Evolutionary conservation across 2,113 vertebrate genomes (phyloP).

Genomic region (Ceyx margarethae): DNA sequence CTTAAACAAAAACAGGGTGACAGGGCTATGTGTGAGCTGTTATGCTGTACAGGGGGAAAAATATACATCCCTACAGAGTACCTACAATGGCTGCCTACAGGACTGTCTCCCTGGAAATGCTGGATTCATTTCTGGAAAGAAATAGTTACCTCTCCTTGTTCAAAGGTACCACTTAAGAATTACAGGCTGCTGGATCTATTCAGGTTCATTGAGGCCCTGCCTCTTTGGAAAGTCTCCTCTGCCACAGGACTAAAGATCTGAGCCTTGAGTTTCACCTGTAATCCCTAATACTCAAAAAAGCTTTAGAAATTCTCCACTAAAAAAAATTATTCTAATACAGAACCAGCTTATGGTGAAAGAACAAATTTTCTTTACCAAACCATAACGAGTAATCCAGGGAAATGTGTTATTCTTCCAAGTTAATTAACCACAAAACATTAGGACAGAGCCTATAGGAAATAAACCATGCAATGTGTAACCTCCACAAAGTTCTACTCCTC

Average conservation of each 20-base stretch:
- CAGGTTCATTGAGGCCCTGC: background rate
- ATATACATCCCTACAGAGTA: background rate
- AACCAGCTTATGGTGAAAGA: background rate
- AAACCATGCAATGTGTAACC: background rate
- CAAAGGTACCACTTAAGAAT: background rate
- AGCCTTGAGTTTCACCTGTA: background rate
- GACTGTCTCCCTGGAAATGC: constrained; percentile 12
- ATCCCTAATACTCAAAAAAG: background rate
- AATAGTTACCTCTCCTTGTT: background rate
- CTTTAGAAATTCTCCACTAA: background rate
- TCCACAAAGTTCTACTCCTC: background rate
- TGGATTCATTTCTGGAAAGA: background rate
- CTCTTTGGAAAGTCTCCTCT: background rate
- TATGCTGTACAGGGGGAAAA: background rate
- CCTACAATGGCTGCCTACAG: background rate
- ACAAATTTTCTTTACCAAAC: background rate
- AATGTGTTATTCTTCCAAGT: background rate
- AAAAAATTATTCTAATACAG: background rate
- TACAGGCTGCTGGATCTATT: background rate
- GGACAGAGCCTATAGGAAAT: background rate
- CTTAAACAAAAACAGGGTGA: background rate
- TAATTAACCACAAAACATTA: background rate
- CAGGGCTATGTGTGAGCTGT: background rate
- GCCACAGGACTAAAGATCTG: background rate
- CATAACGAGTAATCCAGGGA: background rate